A percentile compares a stretch with the other conserved stretches of the same genome.
Conservation (phyloP, 2,113 vertebrate genomes). For the Nothoprocta pentlandii region DNA sequence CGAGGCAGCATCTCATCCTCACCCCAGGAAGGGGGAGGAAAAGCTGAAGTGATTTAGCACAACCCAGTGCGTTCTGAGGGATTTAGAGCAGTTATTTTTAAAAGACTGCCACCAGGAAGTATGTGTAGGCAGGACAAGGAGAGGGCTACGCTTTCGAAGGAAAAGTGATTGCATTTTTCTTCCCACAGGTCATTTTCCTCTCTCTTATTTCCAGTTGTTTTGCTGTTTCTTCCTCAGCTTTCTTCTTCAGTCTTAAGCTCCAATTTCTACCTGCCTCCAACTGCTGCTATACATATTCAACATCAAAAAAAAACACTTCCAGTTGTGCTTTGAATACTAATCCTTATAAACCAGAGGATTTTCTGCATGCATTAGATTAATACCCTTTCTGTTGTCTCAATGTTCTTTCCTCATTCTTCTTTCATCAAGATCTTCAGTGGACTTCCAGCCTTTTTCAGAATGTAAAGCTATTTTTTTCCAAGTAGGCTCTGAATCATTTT, state of each 20-base stretch:
- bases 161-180: constrained; percentile 43
- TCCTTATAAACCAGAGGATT: neutral
- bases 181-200: neutral
- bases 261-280: neutral
- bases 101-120: neutral
- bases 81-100: constrained; percentile 16
- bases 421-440: neutral
- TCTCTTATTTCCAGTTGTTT: constrained; percentile 14
- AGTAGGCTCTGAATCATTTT: neutral
- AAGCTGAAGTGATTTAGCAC: neutral
- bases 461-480: neutral
- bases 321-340: neutral
- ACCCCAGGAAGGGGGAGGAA: neutral
- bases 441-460: neutral
- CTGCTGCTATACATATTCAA: neutral
- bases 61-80: neutral
- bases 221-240: neutral
- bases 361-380: neutral
- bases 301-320: neutral
- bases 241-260: neutral
- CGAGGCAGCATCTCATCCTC: neutral
- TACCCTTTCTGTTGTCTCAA: neutral
- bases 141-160: constrained; percentile 12
- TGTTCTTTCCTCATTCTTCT: neutral
- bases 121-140: neutral